These are phyloP conservation scores for Zoanthus sociatus DNA, from an alignment of 92 coral and sea anemone genomes.

Conservation along the genomic window DNA sequence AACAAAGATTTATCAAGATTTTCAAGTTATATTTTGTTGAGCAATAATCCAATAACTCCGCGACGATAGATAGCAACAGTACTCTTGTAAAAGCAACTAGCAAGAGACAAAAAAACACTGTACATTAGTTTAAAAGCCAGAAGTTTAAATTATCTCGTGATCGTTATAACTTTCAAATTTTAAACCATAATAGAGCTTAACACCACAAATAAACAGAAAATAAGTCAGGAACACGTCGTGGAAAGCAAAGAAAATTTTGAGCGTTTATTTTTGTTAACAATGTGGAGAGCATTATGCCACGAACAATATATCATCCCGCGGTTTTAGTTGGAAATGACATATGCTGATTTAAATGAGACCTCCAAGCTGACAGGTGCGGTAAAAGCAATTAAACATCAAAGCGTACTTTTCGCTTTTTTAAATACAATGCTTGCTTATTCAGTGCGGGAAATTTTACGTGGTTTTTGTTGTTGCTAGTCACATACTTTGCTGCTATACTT, in stretches of 20 bases:
- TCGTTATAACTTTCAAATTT: neutral
- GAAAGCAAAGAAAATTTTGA: neutral
- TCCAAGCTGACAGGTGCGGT: neutral
- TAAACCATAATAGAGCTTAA: neutral
- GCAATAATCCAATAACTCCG: neutral
- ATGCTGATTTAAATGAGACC: slow-evolving; percentile 20
- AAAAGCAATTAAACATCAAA: slow-evolving; percentile 4
- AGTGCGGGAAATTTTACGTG: neutral
- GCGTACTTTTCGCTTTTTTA: neutral
- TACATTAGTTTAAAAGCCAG: no score
- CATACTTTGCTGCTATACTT: neutral
- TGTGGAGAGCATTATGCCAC: neutral
- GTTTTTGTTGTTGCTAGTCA: neutral
- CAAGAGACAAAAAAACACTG: no score
- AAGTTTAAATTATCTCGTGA: no score
- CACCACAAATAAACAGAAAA: no score
- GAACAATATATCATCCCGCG: neutral
- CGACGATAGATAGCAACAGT: neutral
- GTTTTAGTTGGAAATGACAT: slow-evolving; percentile 19
- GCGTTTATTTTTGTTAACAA: neutral
- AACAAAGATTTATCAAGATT: neutral
- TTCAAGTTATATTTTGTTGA: neutral
- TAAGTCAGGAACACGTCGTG: neutral
- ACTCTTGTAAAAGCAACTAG: no score
- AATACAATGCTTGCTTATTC: neutral